Base-by-base conservation (phyloP, 2,113 vertebrate species). In the Thermophis baileyi region DNA sequence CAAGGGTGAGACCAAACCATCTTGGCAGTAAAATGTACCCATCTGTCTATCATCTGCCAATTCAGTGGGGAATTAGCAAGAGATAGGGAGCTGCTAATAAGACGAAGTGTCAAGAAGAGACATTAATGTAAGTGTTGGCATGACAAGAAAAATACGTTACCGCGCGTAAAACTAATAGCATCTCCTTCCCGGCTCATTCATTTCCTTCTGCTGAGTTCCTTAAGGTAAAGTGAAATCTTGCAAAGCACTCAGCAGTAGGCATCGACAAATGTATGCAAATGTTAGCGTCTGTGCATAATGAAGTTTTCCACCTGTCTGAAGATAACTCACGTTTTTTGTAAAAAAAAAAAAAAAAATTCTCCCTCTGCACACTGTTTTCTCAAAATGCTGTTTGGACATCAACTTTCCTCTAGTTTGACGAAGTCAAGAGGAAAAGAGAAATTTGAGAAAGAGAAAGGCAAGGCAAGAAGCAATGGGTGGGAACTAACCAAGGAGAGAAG, bases 21-120 rank as follows among this genome's bases (percentile, higher is more conserved):
- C 92, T 88, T 95, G 95, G 87, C 50, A 46, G 85, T 92, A 86
- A 91, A 95, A 95, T 94, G 85, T 87, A 94, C 92, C 91, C 93
- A 93, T 94, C 95, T 94, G 93, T 95, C 95, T 95, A 95, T 97
- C 96, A 96, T 49, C 69, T 86, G 87, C 69, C n/a, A 86, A 91
- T 94, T 95, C 94, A 57, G 88, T 30, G 91, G 92, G 91, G 91
- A 94, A 94, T 93, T 95, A 96, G 95, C 93, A 94, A 96, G 91
- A 95, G 91, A 94, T 95, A 95, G 44, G 87, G 91, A 97, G 92
- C 94, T 88, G 92, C 95, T 97, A 95, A 96, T 96, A 96, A 95
- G 94, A 94, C 88, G 93, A 95, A 92, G 90, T 94, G 94, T 96
- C 95, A 96, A 93, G 91, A 89, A 88, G 4, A 93, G 95, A 90